Conservation (phyloP, 2,888 invertebrate genomes). For the Oxytorus armatus region DNA sequence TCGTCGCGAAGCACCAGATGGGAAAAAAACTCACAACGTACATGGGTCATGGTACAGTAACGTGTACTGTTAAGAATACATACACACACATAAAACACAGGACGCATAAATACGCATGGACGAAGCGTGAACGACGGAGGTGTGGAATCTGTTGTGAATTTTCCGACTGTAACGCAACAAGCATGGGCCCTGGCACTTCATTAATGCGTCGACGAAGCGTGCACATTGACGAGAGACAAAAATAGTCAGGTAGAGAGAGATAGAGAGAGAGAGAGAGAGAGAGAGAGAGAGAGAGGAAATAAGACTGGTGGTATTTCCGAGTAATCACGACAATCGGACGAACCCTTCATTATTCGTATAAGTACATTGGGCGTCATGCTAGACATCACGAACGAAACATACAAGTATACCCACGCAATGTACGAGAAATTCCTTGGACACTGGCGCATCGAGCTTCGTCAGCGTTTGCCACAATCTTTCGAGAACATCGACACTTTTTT, state of each 20-base stretch:
- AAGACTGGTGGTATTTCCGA: conserved; percentile 49
- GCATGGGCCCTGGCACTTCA: conserved; percentile 43
- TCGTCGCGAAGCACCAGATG: conserved; percentile 73
- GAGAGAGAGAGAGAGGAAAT: neutral
- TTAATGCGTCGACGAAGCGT: conserved; percentile 62
- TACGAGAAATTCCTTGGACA: neutral
- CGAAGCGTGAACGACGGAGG: conserved; percentile 24
- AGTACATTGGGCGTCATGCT: conserved; percentile 60
- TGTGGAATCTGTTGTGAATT: conserved; percentile 62
- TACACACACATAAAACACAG: conserved; percentile 1
- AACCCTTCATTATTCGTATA: conserved; percentile 59
- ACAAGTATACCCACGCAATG: neutral
- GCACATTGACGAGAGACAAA: conserved; percentile 22
- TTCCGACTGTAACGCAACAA: conserved; percentile 41
- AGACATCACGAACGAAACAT: conserved; percentile 18
- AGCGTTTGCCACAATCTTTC: too few relatives aligned
- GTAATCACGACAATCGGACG: conserved; percentile 62
- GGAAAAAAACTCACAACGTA: conserved; percentile 73
- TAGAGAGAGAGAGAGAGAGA: conserved; percentile 2
- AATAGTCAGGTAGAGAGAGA: too few relatives aligned
- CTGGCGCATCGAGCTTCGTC: too few relatives aligned
- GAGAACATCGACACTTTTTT: too few relatives aligned
- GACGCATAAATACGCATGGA: neutral
- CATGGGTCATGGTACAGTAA: conserved; percentile 80
- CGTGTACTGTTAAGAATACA: conserved; percentile 78